Evolutionary conservation across 1,140 invertebrate species (phyloP).

Genomic region (Subanguina moxae): DNA sequence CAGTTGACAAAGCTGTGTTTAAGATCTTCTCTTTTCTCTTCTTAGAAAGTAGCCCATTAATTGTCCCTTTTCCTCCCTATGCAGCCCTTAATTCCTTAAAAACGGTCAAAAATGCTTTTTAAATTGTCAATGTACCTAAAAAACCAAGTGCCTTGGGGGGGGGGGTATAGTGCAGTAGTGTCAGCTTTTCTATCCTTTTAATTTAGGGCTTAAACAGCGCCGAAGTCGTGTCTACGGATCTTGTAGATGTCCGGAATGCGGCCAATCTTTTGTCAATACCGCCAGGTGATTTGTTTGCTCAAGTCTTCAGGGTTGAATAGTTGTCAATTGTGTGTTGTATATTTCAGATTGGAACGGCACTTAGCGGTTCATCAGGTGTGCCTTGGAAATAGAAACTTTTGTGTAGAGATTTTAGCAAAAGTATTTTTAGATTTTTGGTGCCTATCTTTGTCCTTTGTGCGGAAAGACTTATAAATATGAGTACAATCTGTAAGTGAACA

Average conservation of each 20-base stretch:
- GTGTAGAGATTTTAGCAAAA: background rate
- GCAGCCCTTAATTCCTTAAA: too few species aligned
- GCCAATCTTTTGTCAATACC: slow-evolving; percentile 54
- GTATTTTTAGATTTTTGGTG: slow-evolving; percentile 39
- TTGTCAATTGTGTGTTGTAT: background rate
- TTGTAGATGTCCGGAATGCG: slow-evolving; percentile 46
- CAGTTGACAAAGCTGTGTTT: too few species aligned
- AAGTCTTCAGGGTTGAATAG: background rate
- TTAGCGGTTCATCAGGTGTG: slow-evolving; percentile 54
- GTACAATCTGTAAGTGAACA: slow-evolving; percentile 49
- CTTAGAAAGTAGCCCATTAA: too few species aligned
- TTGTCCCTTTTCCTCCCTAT: too few species aligned
- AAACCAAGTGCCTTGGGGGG: too few species aligned
- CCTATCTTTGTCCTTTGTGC: slow-evolving; percentile 53
- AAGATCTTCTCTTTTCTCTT: too few species aligned
- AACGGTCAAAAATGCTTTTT: too few species aligned
- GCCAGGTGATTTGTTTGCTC: slow-evolving; percentile 15
- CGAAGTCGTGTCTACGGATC: slow-evolving; percentile 50
- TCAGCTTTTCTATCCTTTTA: background rate
- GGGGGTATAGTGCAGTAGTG: too few species aligned
- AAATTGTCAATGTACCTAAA: too few species aligned
- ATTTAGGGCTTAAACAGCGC: slow-evolving; percentile 28
- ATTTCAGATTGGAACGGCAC: slow-evolving; percentile 46
- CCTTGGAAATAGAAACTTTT: background rate
- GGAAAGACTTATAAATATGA: slow-evolving; percentile 57